Evolutionary conservation across 2,888 invertebrate genomes (phyloP).

Genomic region (Tuta absoluta): DNA sequence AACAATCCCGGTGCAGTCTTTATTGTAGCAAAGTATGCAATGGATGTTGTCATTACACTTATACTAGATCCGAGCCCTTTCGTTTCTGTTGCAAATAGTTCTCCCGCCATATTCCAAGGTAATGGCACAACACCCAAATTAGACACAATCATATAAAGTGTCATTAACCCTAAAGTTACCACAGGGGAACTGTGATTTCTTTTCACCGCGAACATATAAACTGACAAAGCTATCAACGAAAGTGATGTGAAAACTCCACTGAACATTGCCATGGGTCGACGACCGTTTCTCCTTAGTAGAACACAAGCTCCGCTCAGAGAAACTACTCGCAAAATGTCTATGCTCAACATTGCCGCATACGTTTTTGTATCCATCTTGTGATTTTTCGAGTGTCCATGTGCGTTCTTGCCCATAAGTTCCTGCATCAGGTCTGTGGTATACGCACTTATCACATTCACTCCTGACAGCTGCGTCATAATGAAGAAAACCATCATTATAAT

Average conservation of each 20-base stretch:
- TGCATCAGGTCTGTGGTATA: slow-evolving; percentile 85
- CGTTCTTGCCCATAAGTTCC: slow-evolving; percentile 74
- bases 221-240: slow-evolving; percentile 79
- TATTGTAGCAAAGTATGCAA: slow-evolving; percentile 85
- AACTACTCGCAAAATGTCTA: slow-evolving; percentile 83
- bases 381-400: too few species aligned
- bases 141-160: slow-evolving; percentile 81
- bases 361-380: slow-evolving; percentile 71
- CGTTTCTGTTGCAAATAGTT: slow-evolving; percentile 84
- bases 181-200: slow-evolving; percentile 54
- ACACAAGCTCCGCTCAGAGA: slow-evolving; percentile 83
- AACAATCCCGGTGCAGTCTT: slow-evolving; percentile 85
- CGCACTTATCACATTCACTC: slow-evolving; percentile 86
- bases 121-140: slow-evolving; percentile 83
- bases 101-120: slow-evolving; percentile 89
- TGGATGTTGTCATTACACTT: slow-evolving; percentile 83
- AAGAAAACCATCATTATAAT: slow-evolving; percentile 84
- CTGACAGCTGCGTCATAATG: slow-evolving; percentile 84
- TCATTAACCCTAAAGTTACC: slow-evolving; percentile 75
- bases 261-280: slow-evolving; percentile 83
- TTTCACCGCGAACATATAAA: slow-evolving; percentile 67
- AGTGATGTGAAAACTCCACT: slow-evolving; percentile 83
- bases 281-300: slow-evolving; percentile 80
- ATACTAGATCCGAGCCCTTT: slow-evolving; percentile 86
- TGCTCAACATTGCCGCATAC: slow-evolving; percentile 83